Conservation (phyloP, 2,797 vertebrate species). For the Enteromius unitaeniatus region DNA sequence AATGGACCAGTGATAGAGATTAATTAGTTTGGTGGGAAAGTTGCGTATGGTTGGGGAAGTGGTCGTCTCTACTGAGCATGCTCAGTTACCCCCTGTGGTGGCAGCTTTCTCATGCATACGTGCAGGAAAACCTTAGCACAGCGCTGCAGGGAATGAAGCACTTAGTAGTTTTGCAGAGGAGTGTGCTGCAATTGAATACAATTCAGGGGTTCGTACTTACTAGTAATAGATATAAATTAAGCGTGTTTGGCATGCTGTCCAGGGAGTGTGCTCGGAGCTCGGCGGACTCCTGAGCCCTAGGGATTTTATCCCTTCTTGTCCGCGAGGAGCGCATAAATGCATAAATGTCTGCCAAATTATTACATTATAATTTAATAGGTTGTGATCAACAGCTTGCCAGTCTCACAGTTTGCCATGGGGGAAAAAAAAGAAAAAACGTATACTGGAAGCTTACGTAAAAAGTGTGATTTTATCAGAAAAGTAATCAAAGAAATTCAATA, state of each 20-base stretch:
- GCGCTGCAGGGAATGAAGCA: background rate
- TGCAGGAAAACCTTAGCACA: background rate
- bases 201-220: no score
- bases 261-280: no score
- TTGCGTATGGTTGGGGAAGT: conserved; percentile 72
- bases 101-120: conserved; percentile 7
- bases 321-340: no score
- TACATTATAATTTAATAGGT: background rate
- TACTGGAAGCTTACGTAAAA: background rate
- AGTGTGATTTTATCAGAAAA: background rate
- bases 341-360: background rate
- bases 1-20: conserved; percentile 78
- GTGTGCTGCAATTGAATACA: background rate
- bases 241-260: no score
- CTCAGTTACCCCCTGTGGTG: conserved; percentile 58
- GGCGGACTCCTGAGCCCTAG: no score
- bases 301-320: no score
- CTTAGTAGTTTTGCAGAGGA: background rate
- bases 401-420: background rate
- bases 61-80: conserved; percentile 70
- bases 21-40: conserved; percentile 77
- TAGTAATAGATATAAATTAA: no score
- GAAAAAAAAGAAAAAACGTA: background rate
- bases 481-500: background rate
- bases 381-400: background rate